Percentiles rank a stretch among this genome's conserved stretches.
Conservation (phyloP, 2,797 vertebrate genomes). For the Acipenser oxyrinchus region DNA sequence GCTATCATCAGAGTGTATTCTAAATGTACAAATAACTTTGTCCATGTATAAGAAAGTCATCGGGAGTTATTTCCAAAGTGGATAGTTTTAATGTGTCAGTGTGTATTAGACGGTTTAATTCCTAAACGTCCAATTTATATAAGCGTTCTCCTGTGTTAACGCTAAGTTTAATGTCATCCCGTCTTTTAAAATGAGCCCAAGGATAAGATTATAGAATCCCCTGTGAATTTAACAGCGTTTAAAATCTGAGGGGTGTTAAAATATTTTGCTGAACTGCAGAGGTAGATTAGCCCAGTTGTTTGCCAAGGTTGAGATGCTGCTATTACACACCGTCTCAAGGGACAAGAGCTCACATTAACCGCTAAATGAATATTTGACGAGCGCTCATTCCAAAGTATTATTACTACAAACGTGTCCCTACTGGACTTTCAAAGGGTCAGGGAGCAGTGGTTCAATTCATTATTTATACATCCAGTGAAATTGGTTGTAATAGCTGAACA, state of each 20-base stretch:
- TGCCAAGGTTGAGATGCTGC: slow-evolving; percentile 70
- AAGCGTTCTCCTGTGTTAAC: not conserved
- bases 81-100: too few species aligned
- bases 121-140: too few species aligned
- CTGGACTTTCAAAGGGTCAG: slow-evolving; percentile 83
- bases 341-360: slow-evolving; percentile 85
- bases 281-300: slow-evolving; percentile 81
- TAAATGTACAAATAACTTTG: too few species aligned
- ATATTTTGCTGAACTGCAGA: slow-evolving; percentile 59
- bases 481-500: slow-evolving; percentile 75
- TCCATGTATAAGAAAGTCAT: too few species aligned
- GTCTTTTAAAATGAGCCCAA: slow-evolving; percentile 40
- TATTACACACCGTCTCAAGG: slow-evolving; percentile 77
- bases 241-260: slow-evolving; percentile 60
- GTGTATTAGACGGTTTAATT: too few species aligned
- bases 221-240: slow-evolving; percentile 59
- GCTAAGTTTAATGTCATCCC: slow-evolving; percentile 10
- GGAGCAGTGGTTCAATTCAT: slow-evolving; percentile 86
- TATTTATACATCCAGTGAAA: slow-evolving; percentile 86
- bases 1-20: too few species aligned
- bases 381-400: slow-evolving; percentile 87
- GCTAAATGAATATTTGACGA: slow-evolving; percentile 99
- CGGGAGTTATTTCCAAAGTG: too few species aligned
- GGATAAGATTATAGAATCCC: slow-evolving; percentile 60
- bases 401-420: slow-evolving; percentile 80